Conservation (phyloP, 2,797 vertebrate genomes). For the Sebastes elongatus region DNA sequence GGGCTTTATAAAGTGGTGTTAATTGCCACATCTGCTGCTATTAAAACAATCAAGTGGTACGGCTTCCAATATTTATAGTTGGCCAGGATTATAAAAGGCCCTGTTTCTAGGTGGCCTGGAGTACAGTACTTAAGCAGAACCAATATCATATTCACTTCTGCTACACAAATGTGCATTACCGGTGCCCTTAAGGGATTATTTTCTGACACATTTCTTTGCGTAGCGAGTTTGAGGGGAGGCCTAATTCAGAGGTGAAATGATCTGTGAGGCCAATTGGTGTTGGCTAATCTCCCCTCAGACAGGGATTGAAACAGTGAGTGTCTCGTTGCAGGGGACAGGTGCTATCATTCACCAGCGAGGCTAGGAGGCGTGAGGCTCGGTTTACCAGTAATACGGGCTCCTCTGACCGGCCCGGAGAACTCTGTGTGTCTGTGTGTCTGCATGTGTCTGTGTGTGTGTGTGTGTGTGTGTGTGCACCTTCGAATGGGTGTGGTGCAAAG, state of each 20-base stretch:
- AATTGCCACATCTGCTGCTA: slow-evolving; percentile 88
- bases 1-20: slow-evolving; percentile 86
- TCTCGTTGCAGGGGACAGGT: slow-evolving; percentile 81
- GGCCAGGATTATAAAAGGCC: slow-evolving; percentile 78
- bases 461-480: slow-evolving; percentile 13
- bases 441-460: slow-evolving; percentile 15
- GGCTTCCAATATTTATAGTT: slow-evolving; percentile 84
- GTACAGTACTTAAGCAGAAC: slow-evolving; percentile 73
- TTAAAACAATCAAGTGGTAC: slow-evolving; percentile 85
- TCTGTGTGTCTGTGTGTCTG: slow-evolving; percentile 6
- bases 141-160: slow-evolving; percentile 80
- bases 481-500: slow-evolving; percentile 31
- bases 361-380: slow-evolving; percentile 59
- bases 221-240: slow-evolving; percentile 57
- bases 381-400: slow-evolving; percentile 68
- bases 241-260: slow-evolving; percentile 75
- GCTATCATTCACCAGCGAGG: slow-evolving; percentile 76
- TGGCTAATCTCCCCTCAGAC: slow-evolving; percentile 78
- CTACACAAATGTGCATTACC: slow-evolving; percentile 79
- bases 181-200: slow-evolving; percentile 74
- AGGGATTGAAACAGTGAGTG: slow-evolving; percentile 77
- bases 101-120: slow-evolving; percentile 78
- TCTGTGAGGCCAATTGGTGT: slow-evolving; percentile 77
- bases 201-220: slow-evolving; percentile 69
- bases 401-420: slow-evolving; percentile 27